These are phyloP conservation scores for Ceratina australensis DNA, from an alignment of 1,140 invertebrate genomes.

Conservation along the genomic window DNA sequence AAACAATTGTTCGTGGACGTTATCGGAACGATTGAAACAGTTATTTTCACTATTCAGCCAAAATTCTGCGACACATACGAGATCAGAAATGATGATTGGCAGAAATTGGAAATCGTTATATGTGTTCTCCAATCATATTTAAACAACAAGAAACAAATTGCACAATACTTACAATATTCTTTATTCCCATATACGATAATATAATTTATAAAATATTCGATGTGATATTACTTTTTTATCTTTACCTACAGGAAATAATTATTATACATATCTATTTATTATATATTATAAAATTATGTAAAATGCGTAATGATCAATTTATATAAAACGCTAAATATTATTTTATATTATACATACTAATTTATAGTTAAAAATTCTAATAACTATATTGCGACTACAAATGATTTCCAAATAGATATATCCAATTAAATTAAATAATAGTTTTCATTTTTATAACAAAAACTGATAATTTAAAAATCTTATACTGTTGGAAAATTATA, in stretches of 20 bases:
- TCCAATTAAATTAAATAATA: not conserved
- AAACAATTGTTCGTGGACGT: slow-evolving; percentile 44
- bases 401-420: not conserved
- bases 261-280: not conserved
- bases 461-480: not conserved
- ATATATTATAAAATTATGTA: not conserved
- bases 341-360: not conserved
- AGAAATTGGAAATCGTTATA: slow-evolving; percentile 33
- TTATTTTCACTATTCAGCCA: slow-evolving; percentile 18
- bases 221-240: not conserved
- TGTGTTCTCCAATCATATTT: slow-evolving; percentile 34
- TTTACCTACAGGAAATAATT: not conserved
- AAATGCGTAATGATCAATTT: not conserved
- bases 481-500: not conserved
- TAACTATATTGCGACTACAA: not conserved
- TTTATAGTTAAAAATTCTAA: not conserved
- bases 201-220: not conserved
- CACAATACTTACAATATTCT: not conserved
- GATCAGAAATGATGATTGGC: slow-evolving; percentile 34
- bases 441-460: not conserved
- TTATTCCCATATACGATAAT: not conserved
- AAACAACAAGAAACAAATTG: not conserved
- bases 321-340: not conserved
- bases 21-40: not conserved
- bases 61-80: slow-evolving; percentile 8